A percentile compares a stretch with the other conserved stretches of the same genome.
Conservation (phyloP, 2,113 vertebrate species). For the Microcebus murinus region DNA sequence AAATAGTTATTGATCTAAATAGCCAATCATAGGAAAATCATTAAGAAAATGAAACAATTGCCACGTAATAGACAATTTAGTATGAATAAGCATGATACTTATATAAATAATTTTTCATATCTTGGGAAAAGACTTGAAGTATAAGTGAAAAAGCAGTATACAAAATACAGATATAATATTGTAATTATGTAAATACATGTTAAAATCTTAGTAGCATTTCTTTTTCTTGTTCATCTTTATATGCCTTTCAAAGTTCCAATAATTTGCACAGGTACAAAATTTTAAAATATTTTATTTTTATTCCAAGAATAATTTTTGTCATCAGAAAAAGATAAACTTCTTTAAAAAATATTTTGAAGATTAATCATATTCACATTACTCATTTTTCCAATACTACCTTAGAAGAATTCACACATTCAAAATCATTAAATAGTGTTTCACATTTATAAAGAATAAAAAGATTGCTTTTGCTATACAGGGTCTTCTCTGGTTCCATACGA, state of each 20-base stretch:
- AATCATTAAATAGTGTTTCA: slow-evolving; percentile 11
- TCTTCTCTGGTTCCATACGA: no score
- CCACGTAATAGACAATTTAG: neutral
- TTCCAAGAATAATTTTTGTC: neutral
- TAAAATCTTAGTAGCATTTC: neutral
- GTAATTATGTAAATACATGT: neutral
- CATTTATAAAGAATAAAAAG: neutral
- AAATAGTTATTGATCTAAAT: slow-evolving; percentile 27
- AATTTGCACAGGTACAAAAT: neutral
- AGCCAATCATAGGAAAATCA: neutral
- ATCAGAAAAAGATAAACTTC: neutral
- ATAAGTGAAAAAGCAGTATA: neutral
- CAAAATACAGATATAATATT: neutral
- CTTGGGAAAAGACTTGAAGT: neutral
- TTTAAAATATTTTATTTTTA: neutral
- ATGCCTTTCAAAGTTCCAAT: slow-evolving; percentile 22
- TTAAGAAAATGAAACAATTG: slow-evolving; percentile 17
- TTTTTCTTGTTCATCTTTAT: neutral
- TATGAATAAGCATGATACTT: neutral
- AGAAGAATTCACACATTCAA: neutral
- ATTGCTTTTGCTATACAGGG: neutral
- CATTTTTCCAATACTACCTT: neutral
- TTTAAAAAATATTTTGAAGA: neutral
- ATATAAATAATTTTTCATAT: neutral
- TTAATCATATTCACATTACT: neutral